Evolutionary conservation across 2,888 invertebrate species (phyloP), one percentile per base, ranked within the genome.

Genomic region (Sphaeridia pumilis): DNA sequence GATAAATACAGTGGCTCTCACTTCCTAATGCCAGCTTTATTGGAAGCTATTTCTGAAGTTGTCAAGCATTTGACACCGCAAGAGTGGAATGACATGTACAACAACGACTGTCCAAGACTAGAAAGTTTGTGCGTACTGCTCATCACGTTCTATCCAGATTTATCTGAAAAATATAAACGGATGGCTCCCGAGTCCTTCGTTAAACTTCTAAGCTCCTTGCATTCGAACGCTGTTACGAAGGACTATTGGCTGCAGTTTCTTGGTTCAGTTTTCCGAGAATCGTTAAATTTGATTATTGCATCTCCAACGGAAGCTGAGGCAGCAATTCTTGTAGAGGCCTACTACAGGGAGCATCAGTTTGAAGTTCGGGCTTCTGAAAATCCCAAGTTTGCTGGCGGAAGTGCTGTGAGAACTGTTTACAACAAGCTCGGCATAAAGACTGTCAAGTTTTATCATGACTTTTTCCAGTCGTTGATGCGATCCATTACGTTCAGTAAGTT

Each of bases 261-360:
- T 2, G 57, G 60, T n/a, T 54, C 55, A 48, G 56, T 63, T n/a
- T 46, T 60, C 31, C 54, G 55, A 22, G 59, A 60, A 50, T 55
- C 53, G n/a, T 34, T 64, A 7, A 50, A 55, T 10, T 57, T 63
- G 24, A 57, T 60, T 5, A 59, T 65, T 31, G 54, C 60, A 0
- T 60, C 56, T 34, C 64, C 61, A 20, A 63, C 61, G 4, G 28
- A 57, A 53, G 54, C 55, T 3, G 61, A 63, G 47, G 41, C 58
- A 1, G 60, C 61, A 41, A 60, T 64, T 44, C 45, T 64, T 7
- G 54, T 54, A 1, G 64, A 61, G 20, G 43, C 62, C 1, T 57
- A 49, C 27, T 34, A 55, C 20, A 26, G 38, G 25, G 36, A 17
- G 5, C 5, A 36, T 24, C 24, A 21, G 7, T 14, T 14, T 4